Base-by-base conservation (phyloP, 2,797 vertebrate genomes). In the Pygocentrus nattereri region DNA sequence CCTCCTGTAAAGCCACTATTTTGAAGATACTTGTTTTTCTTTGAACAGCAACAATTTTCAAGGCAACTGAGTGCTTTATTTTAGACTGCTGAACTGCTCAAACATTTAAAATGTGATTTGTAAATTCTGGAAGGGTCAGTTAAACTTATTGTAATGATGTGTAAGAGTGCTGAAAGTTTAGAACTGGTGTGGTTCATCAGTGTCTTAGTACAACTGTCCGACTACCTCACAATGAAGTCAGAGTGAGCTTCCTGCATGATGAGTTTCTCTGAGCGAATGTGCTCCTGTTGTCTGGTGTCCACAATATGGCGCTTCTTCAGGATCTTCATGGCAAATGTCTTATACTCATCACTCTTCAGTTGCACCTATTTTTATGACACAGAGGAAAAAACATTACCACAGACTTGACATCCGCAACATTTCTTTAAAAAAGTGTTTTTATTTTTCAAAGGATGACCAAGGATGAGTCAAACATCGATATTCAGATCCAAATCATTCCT, bases 301-400 rank as follows among this genome's bases (percentile, higher is more conserved):
- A 96, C 95, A 10, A 96, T 91, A 65, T 95, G 95, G 30, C 93
- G 93, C 88, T 96, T 96, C 83, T 95, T 96, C 27, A 96, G 93
- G 84, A 94, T 94, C 89, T 96, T 96, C 82, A 96, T 89, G 41
- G 95, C 95, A 85, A 95, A 96, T 0, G 94, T 91, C 38, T 79
- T 85, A 50, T 93, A 90, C 78, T 95, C 94, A 13, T 94, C 92
- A 49, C 85, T 86, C 85, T 91, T 94, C 25, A 96, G 86, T 84
- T 94, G 95, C 27, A 96, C 94, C 95, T 95, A 74, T 73, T 5
- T 73, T 74, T 59, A 50, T 7, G 80, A 68, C 79, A 68, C 23
- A 72, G 38, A 16, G 16, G 41, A 3, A 44, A 21, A 50, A 13
- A 31, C 13, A 34, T 34, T 38, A 1, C 12, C 11, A 6, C 4